A percentile compares a stretch with the other conserved stretches of the same genome.
Evolutionary conservation across 2,888 invertebrate species (phyloP).

Genomic region (Nemurella pictetii): DNA sequence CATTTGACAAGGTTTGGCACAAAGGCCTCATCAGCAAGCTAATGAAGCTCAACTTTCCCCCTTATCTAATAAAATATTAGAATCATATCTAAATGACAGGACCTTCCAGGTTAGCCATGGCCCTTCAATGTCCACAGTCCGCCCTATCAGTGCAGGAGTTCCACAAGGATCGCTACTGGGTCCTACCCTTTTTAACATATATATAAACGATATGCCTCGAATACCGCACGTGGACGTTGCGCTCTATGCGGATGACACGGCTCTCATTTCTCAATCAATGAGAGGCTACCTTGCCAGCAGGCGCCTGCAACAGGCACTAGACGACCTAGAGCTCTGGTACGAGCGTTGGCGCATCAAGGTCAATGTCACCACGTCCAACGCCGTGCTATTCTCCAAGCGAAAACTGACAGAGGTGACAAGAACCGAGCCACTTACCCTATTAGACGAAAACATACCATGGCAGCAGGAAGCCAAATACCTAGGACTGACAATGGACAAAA

Average conservation of each 20-base stretch:
- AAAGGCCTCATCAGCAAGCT: not conserved
- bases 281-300: not conserved
- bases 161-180: too few relatives aligned
- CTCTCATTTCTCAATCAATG: conserved; percentile 1
- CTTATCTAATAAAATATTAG: not conserved
- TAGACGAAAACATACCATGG: not conserved
- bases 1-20: too few relatives aligned
- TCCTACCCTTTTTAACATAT: too few relatives aligned
- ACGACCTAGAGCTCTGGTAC: conserved; percentile 31
- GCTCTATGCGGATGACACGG: conserved; percentile 42
- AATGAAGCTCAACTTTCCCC: too few relatives aligned
- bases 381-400: conserved; percentile 31
- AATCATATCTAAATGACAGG: too few relatives aligned
- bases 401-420: not conserved
- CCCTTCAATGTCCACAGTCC: not conserved
- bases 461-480: conserved; percentile 10
- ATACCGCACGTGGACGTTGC: not conserved
- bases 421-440: not conserved
- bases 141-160: not conserved
- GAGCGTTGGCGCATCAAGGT: too few relatives aligned
- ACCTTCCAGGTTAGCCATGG: too few relatives aligned
- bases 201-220: too few relatives aligned
- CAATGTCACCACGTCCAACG: conserved; percentile 37
- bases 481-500: conserved; percentile 16
- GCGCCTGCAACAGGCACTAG: conserved; percentile 10